Percentiles rank a stretch among this genome's conserved stretches.
These are phyloP conservation scores for Tigriopus californicus DNA, from an alignment of 2,888 invertebrate genomes.

Conservation along the genomic window DNA sequence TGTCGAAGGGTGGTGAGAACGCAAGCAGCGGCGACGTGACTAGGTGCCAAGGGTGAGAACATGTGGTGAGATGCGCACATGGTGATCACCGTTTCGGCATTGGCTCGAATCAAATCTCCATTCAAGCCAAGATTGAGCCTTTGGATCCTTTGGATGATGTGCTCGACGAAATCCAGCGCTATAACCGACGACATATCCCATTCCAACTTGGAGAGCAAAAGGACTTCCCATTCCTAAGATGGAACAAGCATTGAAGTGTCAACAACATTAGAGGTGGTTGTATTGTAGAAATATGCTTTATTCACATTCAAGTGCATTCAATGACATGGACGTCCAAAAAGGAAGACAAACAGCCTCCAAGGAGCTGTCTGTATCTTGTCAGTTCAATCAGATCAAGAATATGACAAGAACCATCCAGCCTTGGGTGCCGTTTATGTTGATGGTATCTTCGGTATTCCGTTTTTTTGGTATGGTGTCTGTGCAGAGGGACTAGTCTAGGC, in stretches of 20 bases:
- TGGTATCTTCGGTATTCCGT: neutral
- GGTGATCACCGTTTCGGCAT: conserved; percentile 73
- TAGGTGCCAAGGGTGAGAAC: neutral
- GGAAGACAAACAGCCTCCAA: neutral
- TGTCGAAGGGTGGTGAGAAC: conserved; percentile 6
- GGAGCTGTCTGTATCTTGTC: conserved; percentile 17
- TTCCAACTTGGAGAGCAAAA: conserved; percentile 68
- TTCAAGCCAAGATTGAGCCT: conserved; percentile 40
- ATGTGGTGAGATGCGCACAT: conserved; percentile 36
- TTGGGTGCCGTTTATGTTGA: neutral
- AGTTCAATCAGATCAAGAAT: conserved; percentile 14
- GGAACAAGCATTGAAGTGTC: neutral
- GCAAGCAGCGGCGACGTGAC: conserved; percentile 3
- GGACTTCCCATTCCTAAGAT: conserved; percentile 75
- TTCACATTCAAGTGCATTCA: too few relatives aligned
- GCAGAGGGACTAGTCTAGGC: too few relatives aligned
- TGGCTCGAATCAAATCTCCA: conserved; percentile 41
- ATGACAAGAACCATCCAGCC: conserved; percentile 15
- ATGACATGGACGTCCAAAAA: too few relatives aligned
- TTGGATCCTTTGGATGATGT: conserved; percentile 38
- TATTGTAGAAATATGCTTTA: neutral
- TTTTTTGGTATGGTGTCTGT: too few relatives aligned
- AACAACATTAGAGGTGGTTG: neutral
- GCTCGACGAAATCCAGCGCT: conserved; percentile 74
- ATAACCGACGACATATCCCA: conserved; percentile 88